phyloP scores from a whole-genome alignment of 2,888 invertebrate species.

The Hypomecis punctinalis region DNA sequence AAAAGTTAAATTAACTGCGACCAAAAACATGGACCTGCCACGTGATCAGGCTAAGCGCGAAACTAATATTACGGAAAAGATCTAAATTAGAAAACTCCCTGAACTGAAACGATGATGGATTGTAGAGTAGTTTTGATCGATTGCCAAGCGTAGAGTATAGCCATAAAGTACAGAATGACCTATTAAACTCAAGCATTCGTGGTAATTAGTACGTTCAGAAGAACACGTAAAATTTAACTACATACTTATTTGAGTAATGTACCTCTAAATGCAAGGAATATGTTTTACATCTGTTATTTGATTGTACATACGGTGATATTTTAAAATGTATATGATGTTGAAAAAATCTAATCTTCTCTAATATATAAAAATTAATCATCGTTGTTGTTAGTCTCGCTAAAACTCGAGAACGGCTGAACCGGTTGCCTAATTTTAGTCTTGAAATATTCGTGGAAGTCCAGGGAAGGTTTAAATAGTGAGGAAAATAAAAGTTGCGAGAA shows the following conservation, averaged over 20 bases:
- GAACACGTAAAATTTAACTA: constrained; percentile 31
- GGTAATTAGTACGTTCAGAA: constrained; percentile 24
- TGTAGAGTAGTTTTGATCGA: constrained; percentile 15
- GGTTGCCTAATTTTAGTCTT: too few relatives aligned
- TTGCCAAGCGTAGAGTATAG: constrained; percentile 27
- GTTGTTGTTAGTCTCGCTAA: too few relatives aligned
- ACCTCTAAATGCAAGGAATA: neutral
- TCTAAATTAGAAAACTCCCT: neutral
- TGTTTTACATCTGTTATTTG: too few relatives aligned
- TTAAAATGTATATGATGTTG: too few relatives aligned
- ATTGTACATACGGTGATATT: too few relatives aligned
- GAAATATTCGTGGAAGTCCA: too few relatives aligned
- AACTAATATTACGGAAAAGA: neutral
- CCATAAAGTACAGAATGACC: constrained; percentile 9
- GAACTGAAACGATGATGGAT: neutral
- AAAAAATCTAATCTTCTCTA: too few relatives aligned
- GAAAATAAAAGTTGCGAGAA: too few relatives aligned
- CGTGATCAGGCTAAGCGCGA: neutral
- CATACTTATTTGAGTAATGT: neutral
- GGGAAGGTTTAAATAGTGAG: too few relatives aligned
- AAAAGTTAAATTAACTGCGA: neutral
- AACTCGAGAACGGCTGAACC: too few relatives aligned
- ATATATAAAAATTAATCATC: too few relatives aligned
- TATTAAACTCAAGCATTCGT: constrained; percentile 30
- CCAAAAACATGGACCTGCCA: neutral